A percentile compares a stretch with the other conserved stretches of the same genome.
Conservation (phyloP, 2,888 invertebrate genomes). For the Chrysotoxum bicinctum region DNA sequence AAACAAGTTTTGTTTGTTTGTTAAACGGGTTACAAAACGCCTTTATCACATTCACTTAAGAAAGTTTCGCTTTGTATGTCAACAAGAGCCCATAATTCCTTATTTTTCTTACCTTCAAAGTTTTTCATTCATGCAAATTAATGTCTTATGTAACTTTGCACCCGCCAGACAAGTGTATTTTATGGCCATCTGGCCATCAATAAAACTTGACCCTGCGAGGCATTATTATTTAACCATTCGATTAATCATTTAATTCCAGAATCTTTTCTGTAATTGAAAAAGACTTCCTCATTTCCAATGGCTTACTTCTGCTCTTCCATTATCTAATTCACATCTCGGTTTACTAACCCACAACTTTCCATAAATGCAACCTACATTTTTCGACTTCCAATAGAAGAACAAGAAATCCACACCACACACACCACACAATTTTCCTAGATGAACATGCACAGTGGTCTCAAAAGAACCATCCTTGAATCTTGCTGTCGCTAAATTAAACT, state of each 20-base stretch:
- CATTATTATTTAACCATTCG: constrained; percentile 47
- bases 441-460: constrained; percentile 27
- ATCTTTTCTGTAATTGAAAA: neutral
- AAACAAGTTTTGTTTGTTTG: neutral
- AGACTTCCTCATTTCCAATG: constrained; percentile 35
- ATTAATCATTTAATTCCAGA: constrained; percentile 19
- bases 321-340: constrained; percentile 30
- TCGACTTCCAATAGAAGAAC: constrained; percentile 13
- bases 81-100: neutral
- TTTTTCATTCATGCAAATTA: neutral
- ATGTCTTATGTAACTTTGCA: constrained; percentile 37
- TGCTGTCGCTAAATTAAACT: constrained; percentile 8
- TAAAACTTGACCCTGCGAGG: constrained; percentile 32
- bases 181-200: neutral
- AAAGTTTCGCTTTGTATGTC: neutral
- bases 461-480: constrained; percentile 52
- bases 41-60: constrained; percentile 5
- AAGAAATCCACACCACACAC: constrained; percentile 33
- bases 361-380: constrained; percentile 53
- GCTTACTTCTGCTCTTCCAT: constrained; percentile 45
- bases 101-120: neutral
- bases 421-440: constrained; percentile 28
- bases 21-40: neutral
- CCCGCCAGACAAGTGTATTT: neutral
- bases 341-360: constrained; percentile 49